phyloP scores from a whole-genome alignment of 2,888 invertebrate species.

The Acanthococcus lagerstroemiae region DNA sequence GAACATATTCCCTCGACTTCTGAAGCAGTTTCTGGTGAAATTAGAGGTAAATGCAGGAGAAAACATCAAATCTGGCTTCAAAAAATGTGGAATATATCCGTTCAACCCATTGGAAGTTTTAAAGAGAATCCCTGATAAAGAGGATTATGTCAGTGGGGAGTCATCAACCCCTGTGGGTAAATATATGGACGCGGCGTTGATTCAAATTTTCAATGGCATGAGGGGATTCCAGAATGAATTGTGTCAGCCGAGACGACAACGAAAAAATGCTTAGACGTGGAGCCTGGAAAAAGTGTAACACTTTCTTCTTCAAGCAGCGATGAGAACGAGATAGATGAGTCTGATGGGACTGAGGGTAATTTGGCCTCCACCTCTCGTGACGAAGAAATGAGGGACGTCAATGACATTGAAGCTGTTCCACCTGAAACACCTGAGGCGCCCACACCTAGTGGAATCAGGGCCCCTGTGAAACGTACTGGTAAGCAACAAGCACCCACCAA shows the following conservation, averaged over 20 bases:
- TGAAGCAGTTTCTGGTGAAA: slow-evolving; percentile 8
- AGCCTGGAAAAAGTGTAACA: not conserved
- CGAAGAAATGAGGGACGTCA: no score
- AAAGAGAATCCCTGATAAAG: not conserved
- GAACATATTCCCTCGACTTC: slow-evolving; percentile 5
- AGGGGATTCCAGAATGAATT: not conserved
- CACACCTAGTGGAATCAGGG: no score
- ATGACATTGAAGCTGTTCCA: no score
- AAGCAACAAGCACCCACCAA: no score
- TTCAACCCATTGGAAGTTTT: slow-evolving; percentile 3
- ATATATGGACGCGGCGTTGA: not conserved
- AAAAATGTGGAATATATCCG: slow-evolving; percentile 6
- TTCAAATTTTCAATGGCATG: not conserved
- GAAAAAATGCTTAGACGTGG: no score
- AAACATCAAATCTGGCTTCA: slow-evolving; percentile 23
- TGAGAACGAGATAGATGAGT: not conserved
- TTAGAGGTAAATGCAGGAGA: not conserved
- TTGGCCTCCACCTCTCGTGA: no score
- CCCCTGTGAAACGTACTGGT: no score
- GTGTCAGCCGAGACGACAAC: no score
- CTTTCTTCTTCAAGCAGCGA: not conserved
- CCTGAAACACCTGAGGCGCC: no score
- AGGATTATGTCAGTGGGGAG: not conserved
- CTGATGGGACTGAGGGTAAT: not conserved
- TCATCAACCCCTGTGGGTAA: not conserved